Evolutionary conservation across 1,140 invertebrate species (phyloP), one percentile per base, ranked within the genome.

Genomic region (Daktulosphaira vitifoliae): DNA sequence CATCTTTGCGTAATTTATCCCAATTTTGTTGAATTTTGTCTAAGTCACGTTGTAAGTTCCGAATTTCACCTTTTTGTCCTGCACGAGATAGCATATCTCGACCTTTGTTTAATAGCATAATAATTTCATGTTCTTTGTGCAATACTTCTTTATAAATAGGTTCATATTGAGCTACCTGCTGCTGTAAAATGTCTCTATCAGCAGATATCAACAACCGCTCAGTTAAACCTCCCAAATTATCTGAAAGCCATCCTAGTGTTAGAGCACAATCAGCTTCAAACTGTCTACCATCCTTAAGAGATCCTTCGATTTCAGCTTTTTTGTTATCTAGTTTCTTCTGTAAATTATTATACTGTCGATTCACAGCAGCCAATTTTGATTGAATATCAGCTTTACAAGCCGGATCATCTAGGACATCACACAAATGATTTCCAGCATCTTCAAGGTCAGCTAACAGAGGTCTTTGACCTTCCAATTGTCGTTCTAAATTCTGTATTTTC

Each of bases 21-120:
- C 92, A 96, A 42, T 88, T 84, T 29, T 84, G 82, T 70, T 91
- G 88, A 69, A 94, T 89, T 70, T 87, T 87, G 71, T 94, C 90
- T 3, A 95, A 75, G 69, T 92, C 89, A 33, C 87, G 73, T 69
- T 81, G 78, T 18, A 79, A 71, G 46, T 75, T 76, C 38, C 81
- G 74, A 18, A 75, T 74, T 68, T 82, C 81, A 4, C 71, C 80
- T 70, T 74, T 78, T 23, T 69, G 70, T 52, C 73, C 72, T 33
- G 72, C 71, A 62, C 83, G 81, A 1, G 81, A 75, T 2, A 87
- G 71, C 65, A 89, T 79, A 69, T 90, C 88, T 65, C 84, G 79
- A 68, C 92, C 94, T 77, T 94, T 95, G 71, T 95, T 92, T 18
- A 96, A 75, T 3, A 96, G 78, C 88, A 95, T 92, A 67, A 94